Base-by-base conservation (phyloP, 1,140 invertebrate genomes). In the Eurosta solidaginis region DNA sequence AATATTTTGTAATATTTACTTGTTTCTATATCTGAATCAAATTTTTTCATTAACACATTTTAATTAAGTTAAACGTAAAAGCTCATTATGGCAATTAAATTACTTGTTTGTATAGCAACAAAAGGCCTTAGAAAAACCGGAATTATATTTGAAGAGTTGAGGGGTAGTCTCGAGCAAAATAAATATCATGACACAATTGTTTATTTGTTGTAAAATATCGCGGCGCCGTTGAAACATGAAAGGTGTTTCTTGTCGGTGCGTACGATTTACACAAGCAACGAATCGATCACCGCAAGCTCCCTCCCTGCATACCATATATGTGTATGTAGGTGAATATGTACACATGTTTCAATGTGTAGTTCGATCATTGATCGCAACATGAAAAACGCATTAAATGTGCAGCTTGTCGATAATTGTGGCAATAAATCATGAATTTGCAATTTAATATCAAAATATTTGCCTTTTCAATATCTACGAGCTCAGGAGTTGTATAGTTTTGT, bases 381-480 rank as follows among this genome's bases (percentile, higher is more conserved):
- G 59, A 22, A 68, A 68, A 68, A 68, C 59, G 59, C 59, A 68
- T 68, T 68, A 68, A 68, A 68, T 68, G 59, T 68, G 59, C 59
- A 68, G 59, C 59, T 68, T 20, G 59, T 40, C 33, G 59, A 36
- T 68, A 68, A 68, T 68, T 68, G 59, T n/a, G 6, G 59, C 33
- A 68, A 68, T 68, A 68, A 68, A 68, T 68, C 59, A 68, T 68
- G 59, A 36, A 68, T 68, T 68, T 68, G 59, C 59, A 68, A 68
- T 68, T 68, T 68, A 68, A 68, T 68, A 68, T 68, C 59, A 68
- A 27, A 68, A 68, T 68, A 68, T 68, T 68, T 68, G 59, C 59
- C 40, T 68, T 68, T 68, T 0, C 59, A n/a, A 22, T 52, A 22
- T 22, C 4, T 40, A 22, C 3, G 33, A 40, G 59, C 40, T 17